Base-by-base conservation (phyloP, 2,797 vertebrate species). In the Semotilus atromaculatus region DNA sequence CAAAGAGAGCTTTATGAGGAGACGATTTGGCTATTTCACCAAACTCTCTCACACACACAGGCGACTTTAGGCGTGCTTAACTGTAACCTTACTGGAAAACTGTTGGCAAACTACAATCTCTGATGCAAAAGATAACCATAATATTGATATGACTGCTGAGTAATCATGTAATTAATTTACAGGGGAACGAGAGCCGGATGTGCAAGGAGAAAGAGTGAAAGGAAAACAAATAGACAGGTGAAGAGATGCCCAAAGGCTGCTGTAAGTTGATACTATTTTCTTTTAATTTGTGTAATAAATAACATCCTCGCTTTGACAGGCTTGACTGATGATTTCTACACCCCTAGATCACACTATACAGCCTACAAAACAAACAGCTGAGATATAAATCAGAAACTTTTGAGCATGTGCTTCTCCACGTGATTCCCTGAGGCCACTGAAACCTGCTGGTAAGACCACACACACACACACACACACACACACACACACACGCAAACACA, bases 71-170 rank as follows among this genome's bases (percentile, higher is more conserved):
- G 72, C 67, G 58, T 70, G 86, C 90, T 93, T 92, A 90, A 78
- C 87, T 64, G 87, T 93, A 87, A 89, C 89, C 73, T 70, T 89
- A 79, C 68, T 67, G 45, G 75, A 76, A 85, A 55, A 84, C 81
- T 90, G 89, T 89, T 93, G 91, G 91, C 91, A 93, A 93, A 93
- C 90, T 92, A 80, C 31, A 68, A 21, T 60, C 91, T 88, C 87
- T 89, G 87, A 88, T 91, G 60, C 18, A 58, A 85, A 31, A 90
- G 88, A 93, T 92, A 90, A 88, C 67, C 53, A 55, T 83, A 88
- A 91, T 89, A 91, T 90, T 92, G 26, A 64, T 64, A 31, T 64
- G 60, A 16, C 26, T 82, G 82, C 87, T 87, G 89, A 88, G 86
- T 88, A 90, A 90, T 87, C 64, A 16, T 62, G 14, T 38, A 51